A percentile compares a stretch with the other conserved stretches of the same genome.
These are phyloP conservation scores for Ophion ellenae DNA, from an alignment of 2,888 invertebrate species.

Conservation along the genomic window DNA sequence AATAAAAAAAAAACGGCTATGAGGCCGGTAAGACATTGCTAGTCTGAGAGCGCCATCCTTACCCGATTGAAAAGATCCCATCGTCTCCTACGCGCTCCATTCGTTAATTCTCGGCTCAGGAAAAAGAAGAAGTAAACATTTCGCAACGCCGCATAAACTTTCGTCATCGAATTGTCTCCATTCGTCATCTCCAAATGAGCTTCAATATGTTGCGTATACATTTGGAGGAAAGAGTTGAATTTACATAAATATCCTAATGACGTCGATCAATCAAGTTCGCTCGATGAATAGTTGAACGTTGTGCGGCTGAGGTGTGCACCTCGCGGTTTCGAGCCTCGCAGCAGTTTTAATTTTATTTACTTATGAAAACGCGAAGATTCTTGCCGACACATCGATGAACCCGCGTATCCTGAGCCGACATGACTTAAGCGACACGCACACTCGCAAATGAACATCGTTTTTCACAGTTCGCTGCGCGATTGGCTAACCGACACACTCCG, in stretches of 20 bases:
- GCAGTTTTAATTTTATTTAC: constrained; percentile 3
- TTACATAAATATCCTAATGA: background rate
- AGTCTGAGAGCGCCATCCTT: background rate
- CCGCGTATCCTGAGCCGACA: constrained; percentile 12
- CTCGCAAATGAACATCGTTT: background rate
- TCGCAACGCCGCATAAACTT: background rate
- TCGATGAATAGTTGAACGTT: background rate
- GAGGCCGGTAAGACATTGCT: background rate
- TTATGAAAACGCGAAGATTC: background rate
- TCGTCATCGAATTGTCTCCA: background rate
- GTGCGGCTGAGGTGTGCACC: background rate
- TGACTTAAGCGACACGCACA: constrained; percentile 16
- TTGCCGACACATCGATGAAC: background rate
- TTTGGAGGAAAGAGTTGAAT: background rate
- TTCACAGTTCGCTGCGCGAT: too few relatives aligned
- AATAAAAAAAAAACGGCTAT: constrained; percentile 69
- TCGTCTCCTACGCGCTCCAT: background rate
- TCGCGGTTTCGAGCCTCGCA: background rate
- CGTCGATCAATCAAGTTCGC: background rate
- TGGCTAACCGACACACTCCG: background rate
- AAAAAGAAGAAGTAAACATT: background rate
- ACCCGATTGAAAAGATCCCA: background rate
- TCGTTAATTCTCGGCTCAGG: background rate
- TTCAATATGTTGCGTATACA: too few relatives aligned
- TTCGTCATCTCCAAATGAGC: background rate